A percentile compares a stretch with the other conserved stretches of the same genome.
phyloP scores from a whole-genome alignment of 2,888 invertebrate genomes.

The Aethes cnicana region DNA sequence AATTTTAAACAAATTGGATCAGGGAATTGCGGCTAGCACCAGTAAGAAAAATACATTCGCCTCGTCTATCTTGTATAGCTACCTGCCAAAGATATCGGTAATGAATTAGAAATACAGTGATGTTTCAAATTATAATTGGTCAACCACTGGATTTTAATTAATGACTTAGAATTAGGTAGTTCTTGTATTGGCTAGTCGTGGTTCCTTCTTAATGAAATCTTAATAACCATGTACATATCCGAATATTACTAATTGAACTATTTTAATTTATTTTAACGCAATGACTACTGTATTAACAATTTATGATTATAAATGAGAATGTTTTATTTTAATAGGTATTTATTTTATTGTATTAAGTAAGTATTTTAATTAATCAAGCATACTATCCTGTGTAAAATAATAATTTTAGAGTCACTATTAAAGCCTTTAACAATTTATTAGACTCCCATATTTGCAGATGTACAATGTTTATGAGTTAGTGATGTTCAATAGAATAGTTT shows the following conservation, averaged over 20 bases:
- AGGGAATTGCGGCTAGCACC: constrained; percentile 54
- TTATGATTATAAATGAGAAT: constrained; percentile 50
- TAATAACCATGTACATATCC: constrained; percentile 41
- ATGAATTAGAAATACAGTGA: constrained; percentile 36
- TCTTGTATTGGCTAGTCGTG: constrained; percentile 46
- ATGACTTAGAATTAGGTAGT: constrained; percentile 33
- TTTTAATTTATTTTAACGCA: constrained; percentile 50
- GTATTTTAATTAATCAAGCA: constrained; percentile 70
- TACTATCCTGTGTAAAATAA: constrained; percentile 71
- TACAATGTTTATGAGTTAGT: constrained; percentile 82
- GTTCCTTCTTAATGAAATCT: constrained; percentile 43
- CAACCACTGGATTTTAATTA: constrained; percentile 39
- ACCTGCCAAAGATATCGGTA: constrained; percentile 32
- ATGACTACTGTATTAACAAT: constrained; percentile 70
- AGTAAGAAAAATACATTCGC: constrained; percentile 12
- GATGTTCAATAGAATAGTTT: constrained; percentile 82
- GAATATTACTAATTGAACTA: constrained; percentile 36
- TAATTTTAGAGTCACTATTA: constrained; percentile 25
- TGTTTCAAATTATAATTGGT: constrained; percentile 36
- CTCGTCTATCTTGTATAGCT: constrained; percentile 22
- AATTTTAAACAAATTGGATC: constrained; percentile 42
- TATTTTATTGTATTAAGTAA: constrained; percentile 73
- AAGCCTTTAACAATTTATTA: constrained; percentile 42
- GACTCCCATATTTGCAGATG: constrained; percentile 80
- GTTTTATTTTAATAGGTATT: constrained; percentile 75